Base-by-base conservation (phyloP, 2,888 invertebrate species). In the Stenurella melanura region DNA sequence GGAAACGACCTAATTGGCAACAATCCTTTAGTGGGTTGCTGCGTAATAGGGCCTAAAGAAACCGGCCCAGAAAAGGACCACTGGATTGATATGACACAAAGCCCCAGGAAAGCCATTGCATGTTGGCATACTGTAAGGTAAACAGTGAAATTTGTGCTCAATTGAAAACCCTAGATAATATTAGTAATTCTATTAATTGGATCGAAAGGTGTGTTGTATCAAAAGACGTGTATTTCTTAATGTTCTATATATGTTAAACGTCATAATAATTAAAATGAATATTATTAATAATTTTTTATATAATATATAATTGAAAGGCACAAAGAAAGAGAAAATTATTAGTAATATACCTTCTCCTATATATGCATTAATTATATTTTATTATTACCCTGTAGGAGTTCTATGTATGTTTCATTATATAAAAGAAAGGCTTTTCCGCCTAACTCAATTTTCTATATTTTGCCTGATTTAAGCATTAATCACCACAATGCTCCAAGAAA, bases 1-100 rank as follows among this genome's bases (percentile, higher is more conserved):
- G 92, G 92, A 78, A 93, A 92, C 86, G 93, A 93, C 82, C 88
- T 93, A 64, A 92, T 92, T 79, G 92, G 93, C n/a, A 92, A 91
- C 81, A 92, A 92, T 76, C 91, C 92, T 5, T 87, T 91, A 85
- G 90, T 95, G 75, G 95, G 96, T 0, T 93, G 94, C 87, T 95
- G 95, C 87, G 92, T 94, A 85, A 93, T 96, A 83, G 96, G 95
- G 76, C 93, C 94, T 15, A 92, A 91, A 69, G 93, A 92, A 87
- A 90, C 90, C 1, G 95, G 93, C 73, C 92, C 93, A 2, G 95
- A 94, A 85, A 93, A 94, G 73, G 94, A 95, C 83, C 97, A 97
- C 90, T 97, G 97, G 97, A 93, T 94, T 81, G 96, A 96, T 86
- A 96, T 97, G 95, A 93, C 94, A 70, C 94, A 95, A 86, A 95